Base-by-base conservation (phyloP, 2,888 invertebrate genomes). In the Dynastes grantii region DNA sequence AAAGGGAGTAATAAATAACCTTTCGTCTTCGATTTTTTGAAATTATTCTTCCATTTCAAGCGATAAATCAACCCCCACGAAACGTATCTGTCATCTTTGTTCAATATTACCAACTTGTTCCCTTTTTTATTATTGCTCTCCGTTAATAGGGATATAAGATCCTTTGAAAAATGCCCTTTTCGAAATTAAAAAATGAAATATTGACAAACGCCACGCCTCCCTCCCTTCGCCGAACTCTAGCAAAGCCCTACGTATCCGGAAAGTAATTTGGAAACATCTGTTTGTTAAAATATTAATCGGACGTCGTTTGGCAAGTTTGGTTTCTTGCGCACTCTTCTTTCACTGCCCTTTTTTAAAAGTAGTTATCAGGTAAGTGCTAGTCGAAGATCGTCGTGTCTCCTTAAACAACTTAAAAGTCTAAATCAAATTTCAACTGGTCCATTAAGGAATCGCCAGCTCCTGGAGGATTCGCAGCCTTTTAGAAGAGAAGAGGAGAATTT, bases 61-160 rank as follows among this genome's bases (percentile, higher is more conserved):
- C 75, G 27, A 65, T 76, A 80, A 79, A 76, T 67, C 79, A 77
- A 16, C 11, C 70, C 8, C 8, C 9, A 16, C 78, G 55, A 63
- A 63, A 78, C 76, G 79, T 77, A 79, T 77, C 79, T 78, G 80
- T 81, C 80, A 61, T 64, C 58, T 37, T 32, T 22, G 77, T 70
- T 53, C 70, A 22, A 70, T 70, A 70, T 70, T 29, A 32, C 70
- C 70, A 32, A 70, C 8, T 51, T 8, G 29, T 40, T 40, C 40
- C 29, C 51, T 32, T 49, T 70, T 45, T 53, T 40, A 51, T 64
- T 64, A 45, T 11, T 45, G 9, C 45, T 32, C 29, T 64, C 32
- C 37, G 64, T 27, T 70, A 70, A 70, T 70, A 51, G 70, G 51
- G 51, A 27, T 53, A 70, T 70, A 70, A 70, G 51, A 27, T 70